Conservation (phyloP, 2,113 vertebrate species). For the Siphamia tubifer region DNA sequence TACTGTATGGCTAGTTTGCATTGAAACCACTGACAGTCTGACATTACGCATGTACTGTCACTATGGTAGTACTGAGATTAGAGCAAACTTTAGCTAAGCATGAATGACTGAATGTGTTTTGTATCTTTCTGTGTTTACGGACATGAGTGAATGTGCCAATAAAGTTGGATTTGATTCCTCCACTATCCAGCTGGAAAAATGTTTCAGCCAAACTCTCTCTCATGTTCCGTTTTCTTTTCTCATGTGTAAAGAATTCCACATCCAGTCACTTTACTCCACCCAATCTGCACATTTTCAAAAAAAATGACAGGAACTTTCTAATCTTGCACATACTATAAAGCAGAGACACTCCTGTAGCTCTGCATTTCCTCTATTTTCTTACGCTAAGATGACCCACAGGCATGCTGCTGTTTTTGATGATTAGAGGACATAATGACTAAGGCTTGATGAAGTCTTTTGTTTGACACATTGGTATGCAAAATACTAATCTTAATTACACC, state of each 20-base stretch:
- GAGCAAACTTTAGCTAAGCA: neutral
- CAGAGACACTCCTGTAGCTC: neutral
- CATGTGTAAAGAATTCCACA: neutral
- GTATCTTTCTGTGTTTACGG: neutral
- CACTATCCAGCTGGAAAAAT: conserved; percentile 19
- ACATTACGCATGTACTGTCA: neutral
- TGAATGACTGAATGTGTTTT: neutral
- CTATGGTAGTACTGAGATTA: neutral
- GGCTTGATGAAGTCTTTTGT: conserved; percentile 44
- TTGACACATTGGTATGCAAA: conserved; percentile 49
- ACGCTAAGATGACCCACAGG: conserved; percentile 17
- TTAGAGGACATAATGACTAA: conserved; percentile 20
- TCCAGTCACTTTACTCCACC: neutral
- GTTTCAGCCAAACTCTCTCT: neutral
- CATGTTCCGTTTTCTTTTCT: neutral
- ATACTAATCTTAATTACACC: conserved; percentile 40
- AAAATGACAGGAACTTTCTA: too few relatives aligned
- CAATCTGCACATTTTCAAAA: conserved; percentile 3
- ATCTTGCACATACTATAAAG: neutral
- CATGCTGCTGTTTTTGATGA: conserved; percentile 4
- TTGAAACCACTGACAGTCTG: neutral
- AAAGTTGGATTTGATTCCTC: conserved; percentile 7
- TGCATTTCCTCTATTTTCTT: too few relatives aligned
- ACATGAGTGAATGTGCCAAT: neutral
- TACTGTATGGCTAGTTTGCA: neutral